A percentile compares a stretch with the other conserved stretches of the same genome.
Evolutionary conservation across 1,140 invertebrate species (phyloP).

Genomic region (Drosophila bifasciata): DNA sequence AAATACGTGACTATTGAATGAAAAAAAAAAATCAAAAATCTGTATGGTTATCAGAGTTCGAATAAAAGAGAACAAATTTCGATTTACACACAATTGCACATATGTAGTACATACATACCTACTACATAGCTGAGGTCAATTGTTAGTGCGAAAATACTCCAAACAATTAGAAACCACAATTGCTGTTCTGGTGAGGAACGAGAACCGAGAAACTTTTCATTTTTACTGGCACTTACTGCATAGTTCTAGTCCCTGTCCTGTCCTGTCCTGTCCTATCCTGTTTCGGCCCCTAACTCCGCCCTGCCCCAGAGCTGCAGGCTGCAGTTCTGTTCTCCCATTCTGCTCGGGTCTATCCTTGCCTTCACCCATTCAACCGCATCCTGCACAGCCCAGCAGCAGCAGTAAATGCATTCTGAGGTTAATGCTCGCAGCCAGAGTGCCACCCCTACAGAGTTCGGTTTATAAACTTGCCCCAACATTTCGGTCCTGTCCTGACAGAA

Average conservation of each 20-base stretch:
- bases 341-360: too few relatives aligned
- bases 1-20: too few relatives aligned
- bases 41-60: too few relatives aligned
- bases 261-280: too few relatives aligned
- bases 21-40: too few relatives aligned
- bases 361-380: slow-evolving; percentile 10
- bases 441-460: slow-evolving; percentile 39
- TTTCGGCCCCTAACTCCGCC: not conserved
- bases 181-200: slow-evolving; percentile 54
- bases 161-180: slow-evolving; percentile 82
- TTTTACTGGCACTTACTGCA: slow-evolving; percentile 64
- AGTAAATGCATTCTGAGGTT: slow-evolving; percentile 77
- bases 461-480: slow-evolving; percentile 72
- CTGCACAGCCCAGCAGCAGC: slow-evolving; percentile 3
- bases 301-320: slow-evolving; percentile 27
- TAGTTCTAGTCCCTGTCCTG: not conserved
- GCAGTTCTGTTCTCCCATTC: slow-evolving; percentile 35
- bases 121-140: slow-evolving; percentile 76
- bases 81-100: slow-evolving; percentile 46
- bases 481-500: slow-evolving; percentile 45
- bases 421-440: slow-evolving; percentile 64
- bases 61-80: slow-evolving; percentile 33
- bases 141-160: slow-evolving; percentile 76
- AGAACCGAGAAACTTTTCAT: slow-evolving; percentile 70
- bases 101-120: slow-evolving; percentile 17